Evolutionary conservation across 2,113 vertebrate genomes (phyloP), one percentile per base, ranked within the genome.

Genomic region (Eolophus roseicapilla): DNA sequence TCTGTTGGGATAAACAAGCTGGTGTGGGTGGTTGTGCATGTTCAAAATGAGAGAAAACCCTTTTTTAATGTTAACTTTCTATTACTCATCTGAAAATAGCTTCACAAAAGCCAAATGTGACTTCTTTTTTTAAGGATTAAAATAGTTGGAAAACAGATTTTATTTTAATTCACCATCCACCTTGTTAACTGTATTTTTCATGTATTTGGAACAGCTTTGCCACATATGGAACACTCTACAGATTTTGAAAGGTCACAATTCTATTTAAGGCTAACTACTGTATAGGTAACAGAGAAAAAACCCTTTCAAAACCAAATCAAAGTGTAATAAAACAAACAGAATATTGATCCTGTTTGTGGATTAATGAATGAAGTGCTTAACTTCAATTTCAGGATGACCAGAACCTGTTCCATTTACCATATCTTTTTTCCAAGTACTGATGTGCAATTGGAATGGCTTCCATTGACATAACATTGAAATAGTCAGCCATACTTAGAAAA

Each of bases 1-100:
- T 85, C 64, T 96, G 59, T 80, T 86, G 68, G 55, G 88, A 92
- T 96, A 96, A 96, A 95, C 88, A 94, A 92, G 52, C 31, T 75
- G 35, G 12, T 88, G 71, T 88, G 74, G 73, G 91, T 64, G 83
- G 82, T 3, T 85, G 63, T 41, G 29, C 52, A 57, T 21, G 55
- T 73, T 57, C 62, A 90, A 94, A 95, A 90, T 52, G 41, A 73
- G 27, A 82, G 19, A 86, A 95, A 89, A 14, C 7, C 18, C n/a
- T 50, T 86, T 86, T 79, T 79, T 62, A 33, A 86, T 21, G 23
- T 77, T 91, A 88, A 67, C 39, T 90, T 96, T 73, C 39, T 82
- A 50, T 86, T 90, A 70, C 29, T 77, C 11, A 55, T 77, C n/a
- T 52, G 55, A 50, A 92, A 92, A 83, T 43, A 75, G 44, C 28